phyloP scores from a whole-genome alignment of 2,113 vertebrate species.

The Lagopus muta region DNA sequence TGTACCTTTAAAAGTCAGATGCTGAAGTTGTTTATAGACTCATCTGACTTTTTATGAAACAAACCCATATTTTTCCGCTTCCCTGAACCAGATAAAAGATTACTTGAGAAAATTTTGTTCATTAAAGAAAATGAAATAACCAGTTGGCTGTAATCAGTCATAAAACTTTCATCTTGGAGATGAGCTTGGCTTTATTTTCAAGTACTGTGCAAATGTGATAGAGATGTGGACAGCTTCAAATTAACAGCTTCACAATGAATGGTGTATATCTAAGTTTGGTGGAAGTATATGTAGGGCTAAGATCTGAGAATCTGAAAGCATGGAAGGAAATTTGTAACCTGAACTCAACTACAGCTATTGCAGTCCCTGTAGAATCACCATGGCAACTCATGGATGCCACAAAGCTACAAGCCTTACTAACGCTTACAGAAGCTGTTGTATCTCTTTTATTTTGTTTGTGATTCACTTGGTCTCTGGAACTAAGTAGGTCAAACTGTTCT shows the following conservation, averaged over 20 bases:
- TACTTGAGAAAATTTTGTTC: not conserved
- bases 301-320: not conserved
- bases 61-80: not conserved
- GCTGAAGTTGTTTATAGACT: not conserved
- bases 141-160: not conserved
- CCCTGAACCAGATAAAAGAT: not conserved
- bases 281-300: not conserved
- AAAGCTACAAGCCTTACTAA: not conserved
- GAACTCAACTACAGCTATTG: not conserved
- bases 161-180: not conserved
- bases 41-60: not conserved
- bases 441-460: not conserved
- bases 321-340: not conserved
- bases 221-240: not conserved
- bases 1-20: slow-evolving; percentile 14
- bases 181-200: slow-evolving; percentile 9
- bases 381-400: slow-evolving; percentile 8
- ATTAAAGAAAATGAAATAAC: not conserved
- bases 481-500: not conserved
- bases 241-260: not conserved
- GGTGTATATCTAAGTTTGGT: not conserved
- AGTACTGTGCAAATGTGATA: not conserved
- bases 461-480: not conserved
- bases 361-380: not conserved
- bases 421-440: not conserved